Evolutionary conservation across 2,888 invertebrate genomes (phyloP), one percentile per base, ranked within the genome.

Genomic region (Amphipoea lucens): DNA sequence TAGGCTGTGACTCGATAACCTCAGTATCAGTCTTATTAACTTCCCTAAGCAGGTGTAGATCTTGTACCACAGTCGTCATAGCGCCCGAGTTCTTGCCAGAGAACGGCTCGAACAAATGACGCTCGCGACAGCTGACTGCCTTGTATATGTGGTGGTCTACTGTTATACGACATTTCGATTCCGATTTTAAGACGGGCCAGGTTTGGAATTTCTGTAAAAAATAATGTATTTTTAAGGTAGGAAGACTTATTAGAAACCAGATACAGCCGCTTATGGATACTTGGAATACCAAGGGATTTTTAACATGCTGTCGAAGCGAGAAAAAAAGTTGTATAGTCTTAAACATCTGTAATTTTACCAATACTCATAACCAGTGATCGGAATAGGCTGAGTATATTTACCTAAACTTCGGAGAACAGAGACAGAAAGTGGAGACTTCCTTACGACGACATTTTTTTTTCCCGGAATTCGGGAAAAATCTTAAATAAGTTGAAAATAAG

Each of bases 61-160:
- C 96, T 74, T 98, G 98, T 4, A 95, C 92, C 0, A 98, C 97
- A 9, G 97, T 97, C 7, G 98, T 98, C 90, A 98, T 97, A 0
- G 98, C 98, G 0, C 98, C 98, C 0, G 98, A 97, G 82, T 97
- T 97, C 74, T 97, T 97, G 79, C 98, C 98, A 0, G 98, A 98
- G 91, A 99, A 98, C 0, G 98, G 98, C 89, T 98, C 98, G 81
- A 98, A 97, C 60, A 98, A 95, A 92, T 98, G 98, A 0, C 97
- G 96, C 92, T 99, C 99, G 57, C 96, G 95, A 91, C 99, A 99
- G 42, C 93, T 97, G 4, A 98, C 97, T 20, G 97, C 95, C 65
- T 98, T 97, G 94, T 98, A 98, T 12, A 98, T 96, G 89, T 98
- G 97, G 87, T 98, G 98, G 94, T 99, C 98, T 29, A 99, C 97